Evolutionary conservation across 2,888 invertebrate genomes (phyloP).

Genomic region (Achlya flavicornis): DNA sequence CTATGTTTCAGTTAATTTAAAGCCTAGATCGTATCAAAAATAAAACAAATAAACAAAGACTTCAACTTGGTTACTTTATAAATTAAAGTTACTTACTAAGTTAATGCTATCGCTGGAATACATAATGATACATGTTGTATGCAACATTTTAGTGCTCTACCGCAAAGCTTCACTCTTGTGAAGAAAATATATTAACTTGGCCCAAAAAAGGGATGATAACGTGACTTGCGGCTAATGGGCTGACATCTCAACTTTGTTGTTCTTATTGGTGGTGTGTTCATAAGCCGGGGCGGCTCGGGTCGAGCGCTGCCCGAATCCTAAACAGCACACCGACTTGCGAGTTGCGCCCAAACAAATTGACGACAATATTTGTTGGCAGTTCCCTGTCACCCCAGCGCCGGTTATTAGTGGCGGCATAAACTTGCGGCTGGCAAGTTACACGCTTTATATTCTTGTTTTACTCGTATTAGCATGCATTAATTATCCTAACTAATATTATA

Average conservation of each 20-base stretch:
- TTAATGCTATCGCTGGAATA: neutral
- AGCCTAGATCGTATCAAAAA: neutral
- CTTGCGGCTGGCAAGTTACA: conserved; percentile 34
- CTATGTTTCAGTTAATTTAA: neutral
- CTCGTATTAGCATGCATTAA: neutral
- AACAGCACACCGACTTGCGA: conserved; percentile 60
- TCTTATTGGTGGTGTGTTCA: conserved; percentile 76
- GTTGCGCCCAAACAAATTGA: conserved; percentile 75
- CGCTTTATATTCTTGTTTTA: neutral
- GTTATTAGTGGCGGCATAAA: conserved; percentile 65
- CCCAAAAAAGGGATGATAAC: conserved; percentile 62
- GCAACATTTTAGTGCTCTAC: neutral
- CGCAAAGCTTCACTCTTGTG: conserved; percentile 26
- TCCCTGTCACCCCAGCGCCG: conserved; percentile 62
- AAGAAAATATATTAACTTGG: conserved; percentile 60
- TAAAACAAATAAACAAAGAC: neutral
- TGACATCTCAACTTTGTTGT: conserved; percentile 79
- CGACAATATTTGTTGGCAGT: conserved; percentile 76
- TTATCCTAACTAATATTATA: too few species aligned
- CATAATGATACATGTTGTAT: neutral
- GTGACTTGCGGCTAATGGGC: conserved; percentile 72
- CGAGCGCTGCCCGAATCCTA: conserved; percentile 71
- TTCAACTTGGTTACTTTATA: neutral
- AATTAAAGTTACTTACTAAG: neutral
- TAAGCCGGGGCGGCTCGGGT: conserved; percentile 61